phyloP scores from a whole-genome alignment of 2,888 invertebrate species.

The Cosmopolites sordidus region DNA sequence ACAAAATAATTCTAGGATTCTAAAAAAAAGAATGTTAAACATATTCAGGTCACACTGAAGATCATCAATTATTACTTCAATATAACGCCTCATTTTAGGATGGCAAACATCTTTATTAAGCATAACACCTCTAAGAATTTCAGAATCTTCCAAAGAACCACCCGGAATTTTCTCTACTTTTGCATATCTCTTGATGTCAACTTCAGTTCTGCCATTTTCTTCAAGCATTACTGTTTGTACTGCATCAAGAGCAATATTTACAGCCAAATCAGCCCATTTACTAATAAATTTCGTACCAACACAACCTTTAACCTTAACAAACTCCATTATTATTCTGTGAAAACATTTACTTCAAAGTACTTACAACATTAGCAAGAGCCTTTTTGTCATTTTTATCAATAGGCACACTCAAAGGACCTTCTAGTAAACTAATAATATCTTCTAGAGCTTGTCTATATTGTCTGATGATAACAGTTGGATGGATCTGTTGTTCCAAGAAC shows the following conservation, averaged over 20 bases:
- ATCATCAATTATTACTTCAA: slow-evolving; percentile 53
- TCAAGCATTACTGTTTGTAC: slow-evolving; percentile 86
- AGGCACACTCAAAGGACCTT: slow-evolving; percentile 75
- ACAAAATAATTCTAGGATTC: slow-evolving; percentile 89
- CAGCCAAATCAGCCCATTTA: slow-evolving; percentile 93
- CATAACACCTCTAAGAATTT: slow-evolving; percentile 92
- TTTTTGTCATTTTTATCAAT: slow-evolving; percentile 77
- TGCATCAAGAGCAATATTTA: slow-evolving; percentile 92
- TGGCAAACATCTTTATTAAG: slow-evolving; percentile 98
- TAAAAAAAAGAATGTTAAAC: slow-evolving; percentile 40
- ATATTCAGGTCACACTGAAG: too few species aligned
- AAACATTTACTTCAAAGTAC: slow-evolving; percentile 35
- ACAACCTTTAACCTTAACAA: slow-evolving; percentile 71
- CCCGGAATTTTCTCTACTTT: slow-evolving; percentile 95
- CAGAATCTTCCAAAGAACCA: slow-evolving; percentile 90
- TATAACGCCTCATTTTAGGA: slow-evolving; percentile 90
- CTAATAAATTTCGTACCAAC: slow-evolving; percentile 97
- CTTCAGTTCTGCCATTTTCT: slow-evolving; percentile 86
- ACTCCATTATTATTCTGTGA: slow-evolving; percentile 2
- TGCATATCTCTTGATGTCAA: slow-evolving; percentile 97
- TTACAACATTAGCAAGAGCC: slow-evolving; percentile 80
- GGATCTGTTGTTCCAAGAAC: slow-evolving; percentile 89
- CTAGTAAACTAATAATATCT: slow-evolving; percentile 78
- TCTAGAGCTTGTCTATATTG: slow-evolving; percentile 94
- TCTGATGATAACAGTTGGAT: slow-evolving; percentile 94